Evolutionary conservation across 2,113 vertebrate genomes (phyloP).

Genomic region (Dendrocopos noguchii): DNA sequence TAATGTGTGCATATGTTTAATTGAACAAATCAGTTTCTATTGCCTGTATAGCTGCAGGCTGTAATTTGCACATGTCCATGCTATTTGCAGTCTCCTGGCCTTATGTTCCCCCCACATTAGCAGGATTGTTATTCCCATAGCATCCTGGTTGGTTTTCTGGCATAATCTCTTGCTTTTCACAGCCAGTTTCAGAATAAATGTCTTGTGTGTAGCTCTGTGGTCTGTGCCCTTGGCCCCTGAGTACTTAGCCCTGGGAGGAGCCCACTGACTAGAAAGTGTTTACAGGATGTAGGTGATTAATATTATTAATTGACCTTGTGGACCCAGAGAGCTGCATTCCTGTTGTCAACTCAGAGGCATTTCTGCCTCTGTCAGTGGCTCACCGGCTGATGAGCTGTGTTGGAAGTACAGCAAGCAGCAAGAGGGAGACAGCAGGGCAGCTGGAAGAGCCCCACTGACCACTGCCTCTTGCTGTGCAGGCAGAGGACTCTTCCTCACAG

Average conservation of each 20-base stretch:
- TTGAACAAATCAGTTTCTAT: background rate
- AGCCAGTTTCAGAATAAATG: background rate
- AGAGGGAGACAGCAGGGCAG: background rate
- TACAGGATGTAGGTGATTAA: slow-evolving; percentile 53
- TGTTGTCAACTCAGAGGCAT: background rate
- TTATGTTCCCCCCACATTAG: background rate
- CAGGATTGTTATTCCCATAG: background rate
- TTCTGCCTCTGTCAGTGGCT: background rate
- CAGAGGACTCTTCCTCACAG: background rate
- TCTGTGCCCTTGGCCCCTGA: slow-evolving; percentile 27
- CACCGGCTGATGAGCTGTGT: background rate
- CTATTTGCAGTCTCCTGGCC: background rate
- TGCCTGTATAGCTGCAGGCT: background rate
- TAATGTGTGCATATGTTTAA: background rate
- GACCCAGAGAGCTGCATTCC: background rate
- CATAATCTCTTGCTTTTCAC: background rate
- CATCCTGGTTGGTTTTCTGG: background rate
- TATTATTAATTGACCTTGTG: slow-evolving; percentile 34
- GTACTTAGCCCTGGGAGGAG: slow-evolving; percentile 25
- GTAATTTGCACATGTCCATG: background rate
- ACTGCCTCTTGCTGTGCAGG: background rate
- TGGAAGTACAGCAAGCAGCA: background rate
- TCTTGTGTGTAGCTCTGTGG: background rate
- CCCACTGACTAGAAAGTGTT: slow-evolving; percentile 43
- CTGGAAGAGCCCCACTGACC: background rate